These are phyloP conservation scores for Ennomos fuscantarius DNA, from an alignment of 2,888 invertebrate species.

Conservation along the genomic window DNA sequence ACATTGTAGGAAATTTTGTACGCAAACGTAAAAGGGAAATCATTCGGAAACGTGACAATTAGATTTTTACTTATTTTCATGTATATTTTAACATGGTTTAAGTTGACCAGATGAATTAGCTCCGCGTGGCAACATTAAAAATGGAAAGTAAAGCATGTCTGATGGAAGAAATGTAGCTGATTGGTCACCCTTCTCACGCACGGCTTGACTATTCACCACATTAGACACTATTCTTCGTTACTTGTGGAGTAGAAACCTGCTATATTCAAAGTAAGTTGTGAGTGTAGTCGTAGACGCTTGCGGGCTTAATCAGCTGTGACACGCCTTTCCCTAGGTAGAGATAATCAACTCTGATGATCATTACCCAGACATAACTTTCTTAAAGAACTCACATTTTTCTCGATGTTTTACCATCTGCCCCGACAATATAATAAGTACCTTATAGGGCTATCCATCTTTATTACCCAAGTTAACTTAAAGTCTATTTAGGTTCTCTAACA, in stretches of 20 bases:
- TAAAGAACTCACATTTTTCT: no score
- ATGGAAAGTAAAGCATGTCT: constrained; percentile 25
- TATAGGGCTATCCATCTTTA: no score
- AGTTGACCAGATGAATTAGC: constrained; percentile 8
- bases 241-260: not conserved
- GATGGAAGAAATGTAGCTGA: constrained; percentile 18
- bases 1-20: no score
- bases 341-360: not conserved
- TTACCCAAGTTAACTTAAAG: no score
- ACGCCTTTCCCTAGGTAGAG: not conserved
- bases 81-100: not conserved
- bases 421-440: no score
- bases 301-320: not conserved
- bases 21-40: no score
- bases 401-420: no score
- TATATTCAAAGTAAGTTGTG: not conserved
- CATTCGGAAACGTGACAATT: no score
- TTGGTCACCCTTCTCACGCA: constrained; percentile 22
- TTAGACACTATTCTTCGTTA: constrained; percentile 3
- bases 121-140: constrained; percentile 1
- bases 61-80: not conserved
- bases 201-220: constrained; percentile 15
- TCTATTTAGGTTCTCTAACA: no score
- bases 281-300: not conserved
- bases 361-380: no score